A percentile compares a stretch with the other conserved stretches of the same genome.
Evolutionary conservation across 2,888 invertebrate species (phyloP).

Genomic region (Neoitamus cyanurus): DNA sequence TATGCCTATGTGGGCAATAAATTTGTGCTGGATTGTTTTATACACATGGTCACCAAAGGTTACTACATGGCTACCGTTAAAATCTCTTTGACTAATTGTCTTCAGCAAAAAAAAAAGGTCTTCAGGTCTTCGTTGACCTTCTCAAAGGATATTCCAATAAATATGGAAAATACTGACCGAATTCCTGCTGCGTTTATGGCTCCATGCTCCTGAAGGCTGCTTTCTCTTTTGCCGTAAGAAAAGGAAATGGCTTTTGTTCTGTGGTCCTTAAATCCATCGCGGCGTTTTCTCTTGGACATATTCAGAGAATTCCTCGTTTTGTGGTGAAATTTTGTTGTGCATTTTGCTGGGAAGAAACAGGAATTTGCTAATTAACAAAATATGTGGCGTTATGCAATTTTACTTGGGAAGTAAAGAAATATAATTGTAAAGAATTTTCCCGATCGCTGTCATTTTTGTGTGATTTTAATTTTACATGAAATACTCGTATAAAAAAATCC

Average conservation of each 20-base stretch:
- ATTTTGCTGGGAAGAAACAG: background rate
- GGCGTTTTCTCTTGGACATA: background rate
- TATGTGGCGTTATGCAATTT: background rate
- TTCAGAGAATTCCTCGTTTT: background rate
- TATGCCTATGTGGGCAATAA: background rate
- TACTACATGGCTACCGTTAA: background rate
- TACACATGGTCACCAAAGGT: background rate
- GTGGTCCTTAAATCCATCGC: background rate
- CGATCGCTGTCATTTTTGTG: too few relatives aligned
- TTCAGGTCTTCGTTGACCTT: background rate
- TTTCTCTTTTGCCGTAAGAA: background rate
- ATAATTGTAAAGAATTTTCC: too few relatives aligned
- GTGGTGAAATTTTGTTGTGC: background rate
- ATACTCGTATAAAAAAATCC: too few relatives aligned
- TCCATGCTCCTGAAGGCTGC: background rate
- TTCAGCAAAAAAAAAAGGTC: background rate
- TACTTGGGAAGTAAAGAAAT: background rate
- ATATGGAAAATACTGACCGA: background rate
- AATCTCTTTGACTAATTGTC: background rate
- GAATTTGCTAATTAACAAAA: background rate
- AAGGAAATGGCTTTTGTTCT: background rate
- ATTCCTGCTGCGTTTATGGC: background rate
- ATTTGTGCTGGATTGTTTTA: background rate
- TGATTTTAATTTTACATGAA: too few relatives aligned
- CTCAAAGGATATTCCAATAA: conserved; percentile 8